A percentile compares a stretch with the other conserved stretches of the same genome.
phyloP scores from a whole-genome alignment of 2,797 vertebrate genomes.

The Aphelocoma californica region DNA sequence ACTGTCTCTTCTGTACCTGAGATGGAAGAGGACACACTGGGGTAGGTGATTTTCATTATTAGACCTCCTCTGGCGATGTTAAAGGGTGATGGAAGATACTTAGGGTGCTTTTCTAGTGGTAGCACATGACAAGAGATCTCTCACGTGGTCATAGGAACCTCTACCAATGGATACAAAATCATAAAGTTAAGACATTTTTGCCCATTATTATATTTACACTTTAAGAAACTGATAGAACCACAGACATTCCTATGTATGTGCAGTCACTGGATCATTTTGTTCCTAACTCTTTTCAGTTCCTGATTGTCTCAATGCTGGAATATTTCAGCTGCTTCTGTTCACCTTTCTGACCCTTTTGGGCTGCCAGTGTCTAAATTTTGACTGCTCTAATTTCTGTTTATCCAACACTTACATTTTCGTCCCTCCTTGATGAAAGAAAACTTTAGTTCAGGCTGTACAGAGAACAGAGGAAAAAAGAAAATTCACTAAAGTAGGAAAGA shows the following conservation, averaged over 20 bases:
- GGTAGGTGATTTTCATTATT: not conserved
- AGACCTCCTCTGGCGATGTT: not conserved
- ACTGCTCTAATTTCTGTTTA: not conserved
- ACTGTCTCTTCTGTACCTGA: not conserved
- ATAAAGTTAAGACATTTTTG: not conserved
- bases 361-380: not conserved
- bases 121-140: not conserved
- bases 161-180: not conserved
- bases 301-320: not conserved
- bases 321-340: not conserved
- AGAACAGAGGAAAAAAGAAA: not conserved
- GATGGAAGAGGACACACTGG: not conserved
- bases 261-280: not conserved
- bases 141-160: not conserved
- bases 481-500: not conserved
- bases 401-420: not conserved
- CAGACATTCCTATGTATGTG: too few species aligned
- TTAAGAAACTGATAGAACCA: not conserved
- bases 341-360: not conserved
- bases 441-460: not conserved
- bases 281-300: not conserved
- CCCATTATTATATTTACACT: not conserved
- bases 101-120: not conserved
- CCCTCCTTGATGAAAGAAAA: not conserved
- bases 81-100: not conserved